phyloP scores from a whole-genome alignment of 1,140 invertebrate genomes.

The Ceratitis capitata region DNA sequence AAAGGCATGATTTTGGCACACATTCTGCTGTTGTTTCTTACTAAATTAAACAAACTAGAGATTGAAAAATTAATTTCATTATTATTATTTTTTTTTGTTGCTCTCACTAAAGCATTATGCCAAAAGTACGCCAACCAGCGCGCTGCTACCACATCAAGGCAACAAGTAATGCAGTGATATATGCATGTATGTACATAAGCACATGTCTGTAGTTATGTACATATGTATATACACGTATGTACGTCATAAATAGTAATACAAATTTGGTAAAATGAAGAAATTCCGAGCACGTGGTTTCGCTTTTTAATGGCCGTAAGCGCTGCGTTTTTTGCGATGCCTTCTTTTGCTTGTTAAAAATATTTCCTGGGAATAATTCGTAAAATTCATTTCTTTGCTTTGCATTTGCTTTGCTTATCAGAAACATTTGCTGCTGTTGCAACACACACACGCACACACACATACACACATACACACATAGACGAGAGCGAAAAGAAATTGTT shows the following conservation, averaged over 20 bases:
- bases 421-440: background rate
- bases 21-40: too few relatives aligned
- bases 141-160: background rate
- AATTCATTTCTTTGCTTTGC: conserved; percentile 19
- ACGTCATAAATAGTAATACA: conserved; percentile 14
- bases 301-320: conserved; percentile 23
- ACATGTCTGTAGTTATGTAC: too few relatives aligned
- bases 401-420: conserved; percentile 31
- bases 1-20: too few relatives aligned
- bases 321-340: background rate
- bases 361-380: conserved; percentile 13
- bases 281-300: conserved; percentile 17
- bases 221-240: too few relatives aligned
- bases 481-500: conserved; percentile 58
- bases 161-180: conserved; percentile 1
- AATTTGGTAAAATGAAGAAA: conserved; percentile 5
- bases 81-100: too few relatives aligned
- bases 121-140: too few relatives aligned
- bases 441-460: too few relatives aligned
- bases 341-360: background rate
- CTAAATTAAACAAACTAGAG: too few relatives aligned
- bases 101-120: too few relatives aligned
- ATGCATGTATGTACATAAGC: too few relatives aligned
- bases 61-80: too few relatives aligned
- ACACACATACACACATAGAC: too few relatives aligned